Base-by-base conservation (phyloP, 1,140 invertebrate genomes). In the Akabosia matsudoensis region DNA sequence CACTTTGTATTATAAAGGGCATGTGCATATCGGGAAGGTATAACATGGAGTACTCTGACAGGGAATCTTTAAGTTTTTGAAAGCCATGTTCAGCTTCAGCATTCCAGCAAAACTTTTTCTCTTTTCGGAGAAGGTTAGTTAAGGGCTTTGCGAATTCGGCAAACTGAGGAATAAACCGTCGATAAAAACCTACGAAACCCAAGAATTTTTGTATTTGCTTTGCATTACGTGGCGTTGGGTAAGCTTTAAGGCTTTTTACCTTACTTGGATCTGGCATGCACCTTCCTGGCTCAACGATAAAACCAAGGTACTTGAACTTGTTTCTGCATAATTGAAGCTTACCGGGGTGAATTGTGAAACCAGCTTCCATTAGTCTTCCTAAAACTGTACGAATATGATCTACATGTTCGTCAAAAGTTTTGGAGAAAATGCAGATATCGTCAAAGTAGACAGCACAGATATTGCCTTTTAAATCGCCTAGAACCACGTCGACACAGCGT, bases 201-300 rank as follows among this genome's bases (percentile, higher is more conserved):
- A 88, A 76, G 78, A 86, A 87, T 33, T 83, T 80, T 79, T 83
- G 82, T 1, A 86, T 71, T 70, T 85, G 79, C 71, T 82, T 83
- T 7, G 82, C 77, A 34, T 82, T 85, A 7, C 54, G 78, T 0
- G 85, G 85, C 1, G 31, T 31, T 7, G 79, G 82, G 75, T 81
- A 83, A 2, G 80, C 70, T 18, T 79, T 18, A 1, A 84, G 78
- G 1, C 77, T 75, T 70, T 74, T 16, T 14, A 84, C 74, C 80
- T 85, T 83, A 24, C 81, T 73, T 1, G 82, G 82, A 72, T 83
- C 79, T 13, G 82, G 82, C 61, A 73, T 75, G 16, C 82, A 71
- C 3, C 82, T 84, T 33, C 81, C 45, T 14, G 51, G 16, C 0
- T 82, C 80, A 4, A 86, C 33, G 22, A 85, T 82, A 64, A 84